Evolutionary conservation across 1,140 invertebrate species (phyloP).

Genomic region (Aphaenogaster rudis): DNA sequence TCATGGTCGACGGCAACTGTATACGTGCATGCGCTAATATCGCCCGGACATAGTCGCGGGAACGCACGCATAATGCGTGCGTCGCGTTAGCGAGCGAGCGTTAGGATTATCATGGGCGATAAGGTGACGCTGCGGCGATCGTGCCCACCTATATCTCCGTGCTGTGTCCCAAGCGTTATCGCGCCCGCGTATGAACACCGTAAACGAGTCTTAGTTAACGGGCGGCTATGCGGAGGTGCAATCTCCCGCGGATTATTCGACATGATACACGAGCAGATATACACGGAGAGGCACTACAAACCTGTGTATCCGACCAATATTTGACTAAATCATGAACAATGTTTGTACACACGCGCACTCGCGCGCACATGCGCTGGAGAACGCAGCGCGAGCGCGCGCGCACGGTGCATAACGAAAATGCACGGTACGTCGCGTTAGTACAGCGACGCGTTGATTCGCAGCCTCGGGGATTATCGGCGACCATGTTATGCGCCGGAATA

Average conservation of each 20-base stretch:
- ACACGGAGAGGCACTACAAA: slow-evolving; percentile 84
- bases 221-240: slow-evolving; percentile 80
- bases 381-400: slow-evolving; percentile 47
- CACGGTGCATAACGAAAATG: slow-evolving; percentile 43
- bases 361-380: slow-evolving; percentile 47
- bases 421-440: slow-evolving; percentile 29
- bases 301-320: slow-evolving; percentile 87
- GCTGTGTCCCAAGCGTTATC: slow-evolving; percentile 7
- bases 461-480: slow-evolving; percentile 56
- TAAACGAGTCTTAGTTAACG: slow-evolving; percentile 78
- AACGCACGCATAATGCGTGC: slow-evolving; percentile 1
- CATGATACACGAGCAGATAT: slow-evolving; percentile 82
- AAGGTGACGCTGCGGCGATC: slow-evolving; percentile 53
- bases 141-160: slow-evolving; percentile 22
- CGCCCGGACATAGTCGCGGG: neutral
- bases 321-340: slow-evolving; percentile 88
- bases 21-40: slow-evolving; percentile 23
- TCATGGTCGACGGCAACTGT: neutral
- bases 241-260: slow-evolving; percentile 85
- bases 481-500: slow-evolving; percentile 21
- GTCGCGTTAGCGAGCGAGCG: slow-evolving; percentile 18
- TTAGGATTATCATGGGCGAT: slow-evolving; percentile 53
- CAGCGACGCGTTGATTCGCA: slow-evolving; percentile 52
- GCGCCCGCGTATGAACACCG: slow-evolving; percentile 47
- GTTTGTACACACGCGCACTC: slow-evolving; percentile 83